Evolutionary conservation across 2,888 invertebrate species (phyloP), one percentile per base, ranked within the genome.

Genomic region (Noctua janthina): DNA sequence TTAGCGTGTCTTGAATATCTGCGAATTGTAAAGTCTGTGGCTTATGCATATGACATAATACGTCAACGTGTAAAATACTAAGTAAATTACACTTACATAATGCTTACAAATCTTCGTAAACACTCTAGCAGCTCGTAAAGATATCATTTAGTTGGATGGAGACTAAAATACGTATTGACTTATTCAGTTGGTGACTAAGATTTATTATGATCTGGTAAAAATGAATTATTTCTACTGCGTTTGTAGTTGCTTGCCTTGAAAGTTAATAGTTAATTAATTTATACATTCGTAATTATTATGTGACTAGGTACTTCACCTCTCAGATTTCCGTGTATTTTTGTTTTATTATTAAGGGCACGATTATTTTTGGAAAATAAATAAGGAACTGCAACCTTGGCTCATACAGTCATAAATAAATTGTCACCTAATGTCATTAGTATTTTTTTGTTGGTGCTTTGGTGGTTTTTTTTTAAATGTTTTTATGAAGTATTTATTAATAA

Each of bases 251-350:
- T 89, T 84, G 70, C 89, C 89, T 90, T 90, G 88, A 80, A 76
- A 76, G 74, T 75, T 78, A 72, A 74, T 86, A 73, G 67, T 75
- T 79, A 79, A 80, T 82, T 86, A 87, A 80, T 68, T 69, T 76
- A 82, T 46, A 82, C 77, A 78, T 67, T 79, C 5, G 51, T 80
- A 83, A 78, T 89, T 71, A 79, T 88, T 78, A 83, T 70, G 70
- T 84, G 70, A 75, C 76, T 74, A 68, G 67, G 49, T 79, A 85
- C 79, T 76, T 80, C 77, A 90, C 82, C 73, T 83, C 72, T 81
- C 70, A 80, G 81, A 82, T 90, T 90, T 90, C 89, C 89, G 80
- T 86, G 69, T 87, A 75, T 51, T n/a, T 74, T 76, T 76, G 68
- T 75, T 78, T 81, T 82, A 68, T 62, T 73, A 68, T 73, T 82